These are phyloP conservation scores for Sebastes nivosus DNA, from an alignment of 2,797 vertebrate genomes.

Conservation along the genomic window DNA sequence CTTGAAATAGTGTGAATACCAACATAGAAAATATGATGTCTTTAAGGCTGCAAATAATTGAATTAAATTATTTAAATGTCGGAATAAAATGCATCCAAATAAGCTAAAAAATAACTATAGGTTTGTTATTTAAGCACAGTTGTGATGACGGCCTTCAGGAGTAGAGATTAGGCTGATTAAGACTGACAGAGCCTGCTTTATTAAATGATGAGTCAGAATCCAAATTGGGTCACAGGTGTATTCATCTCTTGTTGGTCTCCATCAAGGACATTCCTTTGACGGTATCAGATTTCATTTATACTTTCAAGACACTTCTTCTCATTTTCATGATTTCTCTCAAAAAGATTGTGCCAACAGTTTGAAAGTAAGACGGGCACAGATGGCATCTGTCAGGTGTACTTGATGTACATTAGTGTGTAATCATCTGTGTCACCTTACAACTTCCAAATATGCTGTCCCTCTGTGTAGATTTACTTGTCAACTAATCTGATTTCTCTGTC, in stretches of 20 bases:
- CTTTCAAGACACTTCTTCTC: not conserved
- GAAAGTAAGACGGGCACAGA: not conserved
- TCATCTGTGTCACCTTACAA: not conserved
- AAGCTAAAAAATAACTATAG: not conserved
- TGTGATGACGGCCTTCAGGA: not conserved
- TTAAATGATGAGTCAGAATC: constrained; percentile 54
- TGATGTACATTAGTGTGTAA: not conserved
- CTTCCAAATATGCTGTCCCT: not conserved
- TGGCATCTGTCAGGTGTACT: not conserved
- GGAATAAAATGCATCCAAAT: not conserved
- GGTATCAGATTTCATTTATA: not conserved
- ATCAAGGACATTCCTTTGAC: not conserved
- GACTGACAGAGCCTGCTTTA: constrained; percentile 51
- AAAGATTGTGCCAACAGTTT: not conserved
- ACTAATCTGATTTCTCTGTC: not conserved
- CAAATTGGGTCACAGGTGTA: constrained; percentile 57
- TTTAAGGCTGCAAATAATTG: not conserved
- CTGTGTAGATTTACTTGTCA: not conserved
- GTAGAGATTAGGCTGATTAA: constrained; percentile 55
- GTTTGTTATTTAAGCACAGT: constrained; percentile 1
- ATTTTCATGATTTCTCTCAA: not conserved
- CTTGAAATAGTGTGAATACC: not conserved
- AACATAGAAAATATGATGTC: not conserved
- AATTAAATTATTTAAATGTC: not conserved
- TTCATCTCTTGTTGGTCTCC: not conserved